phyloP scores from a whole-genome alignment of 2,888 invertebrate species.

The Drosophila cracens region DNA sequence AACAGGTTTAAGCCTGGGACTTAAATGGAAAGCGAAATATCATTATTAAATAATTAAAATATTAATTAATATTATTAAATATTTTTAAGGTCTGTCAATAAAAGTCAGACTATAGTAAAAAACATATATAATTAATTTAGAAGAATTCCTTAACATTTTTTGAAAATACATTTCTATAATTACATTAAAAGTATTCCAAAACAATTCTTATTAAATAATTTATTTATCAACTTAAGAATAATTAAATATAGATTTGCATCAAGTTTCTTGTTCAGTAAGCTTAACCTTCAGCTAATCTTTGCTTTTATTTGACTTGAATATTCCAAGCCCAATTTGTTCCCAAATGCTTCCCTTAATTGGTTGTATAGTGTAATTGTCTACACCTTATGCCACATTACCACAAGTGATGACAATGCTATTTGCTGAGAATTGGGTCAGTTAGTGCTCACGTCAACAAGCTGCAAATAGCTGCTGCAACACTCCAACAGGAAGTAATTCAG shows the following conservation, averaged over 20 bases:
- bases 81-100: too few species aligned
- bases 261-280: not conserved
- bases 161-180: too few species aligned
- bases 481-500: constrained; percentile 20
- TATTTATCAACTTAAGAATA: too few species aligned
- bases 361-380: constrained; percentile 64
- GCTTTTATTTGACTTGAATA: not conserved
- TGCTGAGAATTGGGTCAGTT: constrained; percentile 62
- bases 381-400: constrained; percentile 80
- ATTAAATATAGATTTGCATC: not conserved
- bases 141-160: too few species aligned
- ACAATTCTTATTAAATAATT: too few species aligned
- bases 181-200: too few species aligned
- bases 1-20: not conserved
- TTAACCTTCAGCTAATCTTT: not conserved
- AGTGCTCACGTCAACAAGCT: constrained; percentile 69
- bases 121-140: too few species aligned
- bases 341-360: constrained; percentile 22
- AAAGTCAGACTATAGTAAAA: too few species aligned
- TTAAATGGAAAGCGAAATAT: not conserved
- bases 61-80: too few species aligned
- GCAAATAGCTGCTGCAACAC: constrained; percentile 43
- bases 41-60: too few species aligned
- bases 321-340: not conserved
- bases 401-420: constrained; percentile 58